Evolutionary conservation across 2,113 vertebrate genomes (phyloP).

Genomic region (Calonectris borealis): DNA sequence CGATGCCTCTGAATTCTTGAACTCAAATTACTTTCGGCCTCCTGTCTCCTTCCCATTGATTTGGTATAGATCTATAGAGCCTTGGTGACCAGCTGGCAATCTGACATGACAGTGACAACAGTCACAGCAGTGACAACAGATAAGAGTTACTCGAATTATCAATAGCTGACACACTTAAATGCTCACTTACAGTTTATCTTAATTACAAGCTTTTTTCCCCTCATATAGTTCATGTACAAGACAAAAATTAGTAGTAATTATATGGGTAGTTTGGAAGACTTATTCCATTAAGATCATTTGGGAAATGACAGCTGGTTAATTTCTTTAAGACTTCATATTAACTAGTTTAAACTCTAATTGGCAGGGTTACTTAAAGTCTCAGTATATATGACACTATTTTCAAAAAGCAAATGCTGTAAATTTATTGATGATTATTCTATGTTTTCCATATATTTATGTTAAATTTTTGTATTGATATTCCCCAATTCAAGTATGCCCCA

Average conservation of each 20-base stretch:
- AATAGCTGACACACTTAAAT: neutral
- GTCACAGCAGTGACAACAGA: neutral
- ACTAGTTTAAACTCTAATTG: constrained; percentile 29
- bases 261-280: neutral
- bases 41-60: neutral
- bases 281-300: neutral
- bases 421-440: neutral
- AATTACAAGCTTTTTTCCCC: neutral
- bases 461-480: neutral
- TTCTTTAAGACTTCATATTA: constrained; percentile 5
- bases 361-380: neutral
- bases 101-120: neutral
- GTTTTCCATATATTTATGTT: neutral
- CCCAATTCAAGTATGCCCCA: neutral
- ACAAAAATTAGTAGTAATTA: constrained; percentile 31
- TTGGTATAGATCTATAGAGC: neutral
- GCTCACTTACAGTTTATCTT: neutral
- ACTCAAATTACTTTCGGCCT: neutral
- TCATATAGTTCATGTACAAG: neutral
- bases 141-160: neutral
- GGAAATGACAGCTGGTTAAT: constrained; percentile 36
- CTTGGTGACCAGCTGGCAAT: neutral
- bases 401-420: neutral
- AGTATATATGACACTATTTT: neutral
- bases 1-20: neutral